Evolutionary conservation across 2,888 invertebrate genomes (phyloP).

Genomic region (Papilio elwesi): DNA sequence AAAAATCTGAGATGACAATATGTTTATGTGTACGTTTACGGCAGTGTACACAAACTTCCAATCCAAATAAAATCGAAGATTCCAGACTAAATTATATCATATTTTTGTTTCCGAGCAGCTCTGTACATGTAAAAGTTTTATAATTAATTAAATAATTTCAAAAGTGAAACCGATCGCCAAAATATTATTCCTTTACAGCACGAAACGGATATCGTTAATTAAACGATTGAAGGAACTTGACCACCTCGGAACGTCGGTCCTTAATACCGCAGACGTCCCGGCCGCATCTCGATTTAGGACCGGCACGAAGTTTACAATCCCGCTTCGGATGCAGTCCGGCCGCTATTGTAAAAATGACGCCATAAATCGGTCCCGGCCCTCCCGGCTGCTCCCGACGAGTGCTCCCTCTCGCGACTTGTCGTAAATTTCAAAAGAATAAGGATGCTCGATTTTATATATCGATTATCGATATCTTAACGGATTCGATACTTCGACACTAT

Average conservation of each 20-base stretch:
- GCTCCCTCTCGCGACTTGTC: conserved; percentile 45
- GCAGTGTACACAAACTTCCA: too few relatives aligned
- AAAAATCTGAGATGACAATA: too few relatives aligned
- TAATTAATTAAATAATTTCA: not conserved
- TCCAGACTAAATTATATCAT: too few relatives aligned
- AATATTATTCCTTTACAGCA: not conserved
- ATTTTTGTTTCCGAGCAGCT: not conserved
- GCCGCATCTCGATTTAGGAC: conserved; percentile 37
- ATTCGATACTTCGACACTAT: not conserved
- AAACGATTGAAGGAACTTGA: conserved; percentile 30
- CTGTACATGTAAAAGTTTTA: not conserved
- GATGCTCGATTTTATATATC: not conserved
- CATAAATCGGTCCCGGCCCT: conserved; percentile 73
- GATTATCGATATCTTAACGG: not conserved
- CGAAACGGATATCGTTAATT: conserved; percentile 35
- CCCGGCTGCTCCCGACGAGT: conserved; percentile 62
- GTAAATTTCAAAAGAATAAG: conserved; percentile 47
- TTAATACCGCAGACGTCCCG: conserved; percentile 38
- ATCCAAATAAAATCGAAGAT: too few relatives aligned
- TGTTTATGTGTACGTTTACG: too few relatives aligned
- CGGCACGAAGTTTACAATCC: conserved; percentile 56
- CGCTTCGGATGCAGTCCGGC: conserved; percentile 50
- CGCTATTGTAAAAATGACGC: conserved; percentile 75
- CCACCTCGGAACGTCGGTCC: conserved; percentile 31
- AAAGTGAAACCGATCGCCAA: not conserved